These are phyloP conservation scores for Hedya salicella DNA, from an alignment of 2,888 invertebrate species.

Conservation along the genomic window DNA sequence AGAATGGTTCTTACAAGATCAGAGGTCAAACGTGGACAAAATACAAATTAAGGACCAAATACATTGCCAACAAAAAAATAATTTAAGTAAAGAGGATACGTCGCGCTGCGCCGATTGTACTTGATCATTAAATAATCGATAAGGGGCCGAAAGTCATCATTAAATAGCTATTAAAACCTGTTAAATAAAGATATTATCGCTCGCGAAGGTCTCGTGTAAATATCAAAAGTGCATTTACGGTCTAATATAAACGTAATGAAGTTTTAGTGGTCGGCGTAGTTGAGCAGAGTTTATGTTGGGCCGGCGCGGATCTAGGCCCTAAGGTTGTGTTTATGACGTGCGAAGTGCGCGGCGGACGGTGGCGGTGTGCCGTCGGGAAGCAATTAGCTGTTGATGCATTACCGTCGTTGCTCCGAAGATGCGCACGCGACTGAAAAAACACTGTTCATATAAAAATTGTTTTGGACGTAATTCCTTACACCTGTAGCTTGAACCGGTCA, in stretches of 20 bases:
- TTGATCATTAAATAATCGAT: conserved; percentile 54
- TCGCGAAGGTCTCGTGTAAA: conserved; percentile 54
- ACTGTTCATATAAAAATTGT: too few species aligned
- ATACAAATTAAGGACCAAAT: conserved; percentile 53
- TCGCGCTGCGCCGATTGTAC: conserved; percentile 13
- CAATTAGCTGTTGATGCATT: conserved; percentile 60
- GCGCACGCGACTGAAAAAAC: conserved; percentile 48
- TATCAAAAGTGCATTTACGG: conserved; percentile 57
- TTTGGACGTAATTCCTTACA: too few species aligned
- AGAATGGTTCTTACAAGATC: conserved; percentile 54
- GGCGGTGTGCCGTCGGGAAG: conserved; percentile 59
- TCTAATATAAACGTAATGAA: conserved; percentile 47
- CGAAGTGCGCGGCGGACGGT: conserved; percentile 59
- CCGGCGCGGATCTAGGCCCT: conserved; percentile 48
- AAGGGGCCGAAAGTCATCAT: conserved; percentile 53
- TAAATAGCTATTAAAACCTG: conserved; percentile 56
- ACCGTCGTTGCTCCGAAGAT: conserved; percentile 49
- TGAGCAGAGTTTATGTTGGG: conserved; percentile 57
- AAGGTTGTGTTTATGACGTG: conserved; percentile 57
- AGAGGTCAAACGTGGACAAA: conserved; percentile 74
- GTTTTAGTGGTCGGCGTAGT: conserved; percentile 49
- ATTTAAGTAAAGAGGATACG: conserved; percentile 50
- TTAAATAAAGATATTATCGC: conserved; percentile 56
- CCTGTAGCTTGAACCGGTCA: too few species aligned
- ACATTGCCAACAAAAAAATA: conserved; percentile 50